phyloP scores from a whole-genome alignment of 1,140 invertebrate genomes.

The Patella vulgata region DNA sequence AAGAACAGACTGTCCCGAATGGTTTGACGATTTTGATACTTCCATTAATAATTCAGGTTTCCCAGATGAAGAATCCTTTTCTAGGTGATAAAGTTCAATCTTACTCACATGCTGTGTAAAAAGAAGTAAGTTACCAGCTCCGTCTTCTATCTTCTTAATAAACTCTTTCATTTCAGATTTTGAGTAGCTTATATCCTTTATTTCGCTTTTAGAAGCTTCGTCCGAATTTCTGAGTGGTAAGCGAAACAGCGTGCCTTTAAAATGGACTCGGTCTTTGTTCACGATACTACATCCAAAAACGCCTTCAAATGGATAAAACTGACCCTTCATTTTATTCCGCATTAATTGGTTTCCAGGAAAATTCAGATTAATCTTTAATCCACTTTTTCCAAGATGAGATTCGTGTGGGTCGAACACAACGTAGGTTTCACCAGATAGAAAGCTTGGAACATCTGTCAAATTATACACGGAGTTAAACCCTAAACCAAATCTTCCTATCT shows the following conservation, averaged over 20 bases:
- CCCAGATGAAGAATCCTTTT: conserved; percentile 4
- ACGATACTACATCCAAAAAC: conserved; percentile 47
- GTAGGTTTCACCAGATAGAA: conserved; percentile 49
- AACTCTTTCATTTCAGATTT: conserved; percentile 46
- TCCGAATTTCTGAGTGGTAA: conserved; percentile 47
- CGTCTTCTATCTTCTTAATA: conserved; percentile 44
- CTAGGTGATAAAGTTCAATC: conserved; percentile 52
- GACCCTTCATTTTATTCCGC: conserved; percentile 15
- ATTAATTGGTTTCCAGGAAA: conserved; percentile 10
- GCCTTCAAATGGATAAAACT: conserved; percentile 42
- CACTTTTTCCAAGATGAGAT: conserved; percentile 50
- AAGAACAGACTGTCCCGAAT: not conserved
- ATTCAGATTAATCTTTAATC: conserved; percentile 25
- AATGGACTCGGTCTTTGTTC: conserved; percentile 7
- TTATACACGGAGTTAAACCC: too few species aligned
- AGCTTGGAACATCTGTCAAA: too few species aligned
- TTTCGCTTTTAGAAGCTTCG: conserved; percentile 53
- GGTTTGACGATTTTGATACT: conserved; percentile 7
- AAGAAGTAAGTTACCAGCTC: conserved; percentile 49
- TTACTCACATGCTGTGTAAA: conserved; percentile 59
- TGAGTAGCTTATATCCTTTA: conserved; percentile 46
- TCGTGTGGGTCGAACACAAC: conserved; percentile 64
- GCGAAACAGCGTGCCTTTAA: conserved; percentile 57
- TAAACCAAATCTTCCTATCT: too few species aligned
- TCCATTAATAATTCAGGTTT: conserved; percentile 15